phyloP scores from a whole-genome alignment of 2,888 invertebrate species.

The Oligia fasciuncula region DNA sequence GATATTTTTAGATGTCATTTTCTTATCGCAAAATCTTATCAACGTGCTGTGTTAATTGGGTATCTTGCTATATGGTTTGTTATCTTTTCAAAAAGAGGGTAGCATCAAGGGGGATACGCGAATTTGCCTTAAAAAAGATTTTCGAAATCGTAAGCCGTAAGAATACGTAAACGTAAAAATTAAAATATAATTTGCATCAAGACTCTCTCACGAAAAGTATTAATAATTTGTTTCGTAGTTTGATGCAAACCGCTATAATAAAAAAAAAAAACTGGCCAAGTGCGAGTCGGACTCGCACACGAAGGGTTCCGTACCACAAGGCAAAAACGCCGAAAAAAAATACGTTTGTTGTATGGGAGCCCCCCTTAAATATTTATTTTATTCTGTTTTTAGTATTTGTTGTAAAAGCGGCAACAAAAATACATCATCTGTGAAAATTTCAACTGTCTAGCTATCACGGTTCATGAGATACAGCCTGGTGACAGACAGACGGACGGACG shows the following conservation, averaged over 20 bases:
- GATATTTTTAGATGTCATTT: not conserved
- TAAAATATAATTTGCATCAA: not conserved
- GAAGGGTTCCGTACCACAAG: too few relatives aligned
- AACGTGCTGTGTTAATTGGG: not conserved
- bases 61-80: not conserved
- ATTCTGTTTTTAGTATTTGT: too few relatives aligned
- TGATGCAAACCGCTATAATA: too few relatives aligned
- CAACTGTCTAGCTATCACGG: too few relatives aligned
- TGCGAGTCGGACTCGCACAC: too few relatives aligned
- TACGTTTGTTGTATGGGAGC: too few relatives aligned
- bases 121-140: not conserved
- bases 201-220: not conserved
- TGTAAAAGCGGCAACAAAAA: too few relatives aligned
- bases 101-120: not conserved
- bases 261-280: not conserved
- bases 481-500: too few relatives aligned
- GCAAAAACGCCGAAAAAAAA: too few relatives aligned
- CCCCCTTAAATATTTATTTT: too few relatives aligned
- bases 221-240: not conserved
- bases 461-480: too few relatives aligned
- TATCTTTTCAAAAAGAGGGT: not conserved
- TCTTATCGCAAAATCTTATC: not conserved
- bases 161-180: not conserved
- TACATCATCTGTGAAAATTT: too few relatives aligned
- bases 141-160: not conserved